A percentile compares a stretch with the other conserved stretches of the same genome.
These are phyloP conservation scores for Mustelus asterias DNA, from an alignment of 2,113 vertebrate species.

Conservation along the genomic window DNA sequence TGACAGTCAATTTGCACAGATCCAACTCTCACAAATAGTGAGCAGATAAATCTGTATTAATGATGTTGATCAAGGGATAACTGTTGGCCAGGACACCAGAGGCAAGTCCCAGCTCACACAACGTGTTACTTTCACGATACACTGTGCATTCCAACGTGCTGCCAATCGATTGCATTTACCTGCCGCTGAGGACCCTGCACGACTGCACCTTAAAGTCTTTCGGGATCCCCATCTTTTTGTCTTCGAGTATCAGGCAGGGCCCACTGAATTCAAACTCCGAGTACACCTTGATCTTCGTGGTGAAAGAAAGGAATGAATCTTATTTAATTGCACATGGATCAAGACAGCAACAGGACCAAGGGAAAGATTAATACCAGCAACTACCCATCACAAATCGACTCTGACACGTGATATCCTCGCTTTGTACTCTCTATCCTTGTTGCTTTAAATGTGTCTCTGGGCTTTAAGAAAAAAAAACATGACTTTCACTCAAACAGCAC, in stretches of 20 bases:
- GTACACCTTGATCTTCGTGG: constrained; percentile 73
- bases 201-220: constrained; percentile 59
- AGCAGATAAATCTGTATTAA: not conserved
- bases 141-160: not conserved
- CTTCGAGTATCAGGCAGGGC: constrained; percentile 52
- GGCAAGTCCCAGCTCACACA: not conserved
- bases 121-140: not conserved
- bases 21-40: not conserved
- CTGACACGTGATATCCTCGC: not conserved
- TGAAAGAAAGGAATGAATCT: not conserved
- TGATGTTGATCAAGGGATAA: not conserved
- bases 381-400: not conserved
- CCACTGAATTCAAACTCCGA: constrained; percentile 72
- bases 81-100: not conserved
- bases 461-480: not conserved
- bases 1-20: not conserved
- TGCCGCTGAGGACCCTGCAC: constrained; percentile 75
- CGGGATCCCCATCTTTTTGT: constrained; percentile 55
- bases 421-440: not conserved
- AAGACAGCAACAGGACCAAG: not conserved
- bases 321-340: not conserved
- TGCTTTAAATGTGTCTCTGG: not conserved
- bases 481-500: not conserved
- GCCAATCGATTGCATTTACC: constrained; percentile 54
- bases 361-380: not conserved